phyloP scores from a whole-genome alignment of 2,113 vertebrate species.

The Jaculus jaculus region DNA sequence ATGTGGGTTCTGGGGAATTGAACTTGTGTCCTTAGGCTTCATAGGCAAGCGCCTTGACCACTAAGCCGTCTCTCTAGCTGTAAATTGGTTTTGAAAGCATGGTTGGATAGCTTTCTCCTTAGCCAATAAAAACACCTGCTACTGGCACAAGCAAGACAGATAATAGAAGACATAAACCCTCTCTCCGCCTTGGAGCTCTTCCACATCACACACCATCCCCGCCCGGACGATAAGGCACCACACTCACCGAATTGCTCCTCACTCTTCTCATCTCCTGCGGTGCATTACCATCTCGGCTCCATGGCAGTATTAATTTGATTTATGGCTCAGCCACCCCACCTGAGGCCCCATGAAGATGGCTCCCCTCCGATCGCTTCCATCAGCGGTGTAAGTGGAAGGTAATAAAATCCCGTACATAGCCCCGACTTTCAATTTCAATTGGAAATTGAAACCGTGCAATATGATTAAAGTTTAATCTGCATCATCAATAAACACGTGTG shows the following conservation, averaged over 20 bases:
- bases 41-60: neutral
- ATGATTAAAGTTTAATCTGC: slow-evolving; percentile 82
- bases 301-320: slow-evolving; percentile 65
- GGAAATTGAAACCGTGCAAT: slow-evolving; percentile 79
- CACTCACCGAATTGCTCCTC: slow-evolving; percentile 27
- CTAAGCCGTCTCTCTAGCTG: neutral
- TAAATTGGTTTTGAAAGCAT: neutral
- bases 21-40: too few species aligned
- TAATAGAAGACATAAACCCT: too few species aligned
- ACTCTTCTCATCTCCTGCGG: slow-evolving; percentile 28
- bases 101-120: neutral
- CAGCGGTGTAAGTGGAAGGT: slow-evolving; percentile 73
- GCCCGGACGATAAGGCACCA: neutral
- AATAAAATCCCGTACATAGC: slow-evolving; percentile 71
- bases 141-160: neutral
- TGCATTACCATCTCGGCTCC: neutral
- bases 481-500: slow-evolving; percentile 80
- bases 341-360: slow-evolving; percentile 60
- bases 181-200: neutral
- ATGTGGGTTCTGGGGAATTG: too few species aligned
- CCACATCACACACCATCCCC: too few species aligned
- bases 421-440: slow-evolving; percentile 80
- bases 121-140: neutral
- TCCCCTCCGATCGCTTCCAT: slow-evolving; percentile 69
- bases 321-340: slow-evolving; percentile 57